These are phyloP conservation scores for Noctua pronuba DNA, from an alignment of 2,888 invertebrate genomes.

Conservation along the genomic window DNA sequence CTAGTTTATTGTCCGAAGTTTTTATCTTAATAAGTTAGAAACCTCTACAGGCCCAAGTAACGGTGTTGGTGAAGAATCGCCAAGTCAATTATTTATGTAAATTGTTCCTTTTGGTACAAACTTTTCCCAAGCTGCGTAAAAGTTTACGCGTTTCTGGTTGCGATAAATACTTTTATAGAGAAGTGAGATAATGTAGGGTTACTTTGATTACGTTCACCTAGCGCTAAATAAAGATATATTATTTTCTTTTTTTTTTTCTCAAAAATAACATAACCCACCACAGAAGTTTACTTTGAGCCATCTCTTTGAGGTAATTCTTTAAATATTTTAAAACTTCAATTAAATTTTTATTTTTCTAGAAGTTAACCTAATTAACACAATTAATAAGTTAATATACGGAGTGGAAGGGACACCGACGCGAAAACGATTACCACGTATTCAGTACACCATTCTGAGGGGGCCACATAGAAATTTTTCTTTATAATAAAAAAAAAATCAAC, in stretches of 20 bases:
- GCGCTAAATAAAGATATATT: too few relatives aligned
- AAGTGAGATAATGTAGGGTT: not conserved
- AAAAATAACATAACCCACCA: not conserved
- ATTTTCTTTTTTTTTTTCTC: not conserved
- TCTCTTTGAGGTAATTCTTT: too few relatives aligned
- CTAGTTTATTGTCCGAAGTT: constrained; percentile 31
- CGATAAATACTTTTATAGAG: constrained; percentile 22
- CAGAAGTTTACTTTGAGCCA: not conserved
- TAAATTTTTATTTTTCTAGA: too few relatives aligned
- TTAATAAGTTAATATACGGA: too few relatives aligned
- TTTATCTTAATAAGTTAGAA: constrained; percentile 33
- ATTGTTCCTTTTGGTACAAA: constrained; percentile 41
- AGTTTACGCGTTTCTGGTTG: constrained; percentile 25
- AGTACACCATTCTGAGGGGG: too few relatives aligned
- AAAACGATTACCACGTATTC: too few relatives aligned
- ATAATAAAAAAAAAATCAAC: too few relatives aligned
- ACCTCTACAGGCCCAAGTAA: constrained; percentile 34
- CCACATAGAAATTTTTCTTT: too few relatives aligned
- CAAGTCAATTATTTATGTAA: constrained; percentile 59
- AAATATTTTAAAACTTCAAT: too few relatives aligned
- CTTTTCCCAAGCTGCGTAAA: constrained; percentile 13
- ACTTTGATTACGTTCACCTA: not conserved
- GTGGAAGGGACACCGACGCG: too few relatives aligned
- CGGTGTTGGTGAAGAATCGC: constrained; percentile 26
- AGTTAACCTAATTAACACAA: too few relatives aligned